These are phyloP conservation scores for Spinibarbus caldwelli DNA, from an alignment of 2,797 vertebrate genomes.

Conservation along the genomic window DNA sequence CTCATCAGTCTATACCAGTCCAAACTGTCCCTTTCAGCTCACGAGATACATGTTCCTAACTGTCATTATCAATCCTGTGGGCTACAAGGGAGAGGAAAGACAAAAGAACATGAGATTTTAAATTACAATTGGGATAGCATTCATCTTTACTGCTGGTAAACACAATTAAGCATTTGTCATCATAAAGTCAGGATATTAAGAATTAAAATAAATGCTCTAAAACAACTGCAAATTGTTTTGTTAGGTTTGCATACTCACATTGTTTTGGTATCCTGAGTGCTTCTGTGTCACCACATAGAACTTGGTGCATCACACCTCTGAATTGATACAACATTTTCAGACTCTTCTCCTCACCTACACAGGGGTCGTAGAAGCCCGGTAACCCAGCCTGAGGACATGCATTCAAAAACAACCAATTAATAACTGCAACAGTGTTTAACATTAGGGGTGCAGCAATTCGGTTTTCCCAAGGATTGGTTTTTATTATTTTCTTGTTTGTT, in stretches of 20 bases:
- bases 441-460: constrained; percentile 79
- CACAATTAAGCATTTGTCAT: not conserved
- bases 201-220: not conserved
- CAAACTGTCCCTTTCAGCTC: constrained; percentile 59
- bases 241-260: constrained; percentile 81
- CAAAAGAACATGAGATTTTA: constrained; percentile 15
- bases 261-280: constrained; percentile 99
- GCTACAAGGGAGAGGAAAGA: constrained; percentile 75
- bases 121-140: not conserved
- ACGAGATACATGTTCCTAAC: constrained; percentile 76
- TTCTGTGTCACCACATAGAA: constrained; percentile 90
- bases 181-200: not conserved
- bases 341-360: constrained; percentile 96
- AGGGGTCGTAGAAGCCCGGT: constrained; percentile 97
- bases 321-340: constrained; percentile 99
- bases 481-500: not conserved
- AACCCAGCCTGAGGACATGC: constrained; percentile 84
- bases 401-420: constrained; percentile 38
- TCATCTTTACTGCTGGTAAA: constrained; percentile 18
- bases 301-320: constrained; percentile 96
- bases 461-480: not conserved
- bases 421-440: constrained; percentile 66
- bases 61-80: constrained; percentile 95
- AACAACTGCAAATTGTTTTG: not conserved
- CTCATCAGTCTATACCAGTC: constrained; percentile 65